Base-by-base conservation (phyloP, 2,888 invertebrate genomes). In the Apotomis turbidana region DNA sequence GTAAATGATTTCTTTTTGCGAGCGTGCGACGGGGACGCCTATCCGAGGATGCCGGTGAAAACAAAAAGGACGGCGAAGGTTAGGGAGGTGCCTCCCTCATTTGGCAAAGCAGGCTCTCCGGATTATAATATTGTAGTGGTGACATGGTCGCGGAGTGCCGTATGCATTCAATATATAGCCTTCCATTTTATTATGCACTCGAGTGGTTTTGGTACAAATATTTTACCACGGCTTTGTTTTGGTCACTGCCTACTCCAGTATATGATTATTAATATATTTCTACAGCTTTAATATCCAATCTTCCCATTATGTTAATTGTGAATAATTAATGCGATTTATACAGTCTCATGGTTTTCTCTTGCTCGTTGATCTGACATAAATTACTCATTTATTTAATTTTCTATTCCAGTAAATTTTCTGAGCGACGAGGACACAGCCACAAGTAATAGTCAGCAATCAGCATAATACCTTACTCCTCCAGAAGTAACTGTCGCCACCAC, bases 1-100 rank as follows among this genome's bases (percentile, higher is more conserved):
- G 81, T 87, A 89, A 91, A 89, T 90, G 84, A 87, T 87, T 91
- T 90, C 81, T 87, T 90, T 90, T 86, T 82, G 78, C 79, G 76
- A 62, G 77, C 71, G 86, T 75, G 80, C 12, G 85, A 87, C 76
- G 1, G 80, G 73, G 87, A 86, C 27, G 75, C 49, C 3, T 9
- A 3, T 69, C 76, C 67, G 44, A n/a, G 41, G 1, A 13, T 3
- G 58, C 4, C 80, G 60, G 79, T 9, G 76, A 78, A 78, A 59
- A 79, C 68, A 86, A 84, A 55, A 70, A 77, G 75, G 79, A 78
- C 41, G 61, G 57, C 55, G 63, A 69, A 67, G 77, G 77, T 15
- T 67, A 77, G 87, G 87, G 89, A 83, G 90, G 86, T 78, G 75
- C 83, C 87, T 81, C 84, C 85, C 81, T 76, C 67, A 79, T 78